Evolutionary conservation across 2,797 vertebrate genomes (phyloP).

Genomic region (Lophura swinhoii): DNA sequence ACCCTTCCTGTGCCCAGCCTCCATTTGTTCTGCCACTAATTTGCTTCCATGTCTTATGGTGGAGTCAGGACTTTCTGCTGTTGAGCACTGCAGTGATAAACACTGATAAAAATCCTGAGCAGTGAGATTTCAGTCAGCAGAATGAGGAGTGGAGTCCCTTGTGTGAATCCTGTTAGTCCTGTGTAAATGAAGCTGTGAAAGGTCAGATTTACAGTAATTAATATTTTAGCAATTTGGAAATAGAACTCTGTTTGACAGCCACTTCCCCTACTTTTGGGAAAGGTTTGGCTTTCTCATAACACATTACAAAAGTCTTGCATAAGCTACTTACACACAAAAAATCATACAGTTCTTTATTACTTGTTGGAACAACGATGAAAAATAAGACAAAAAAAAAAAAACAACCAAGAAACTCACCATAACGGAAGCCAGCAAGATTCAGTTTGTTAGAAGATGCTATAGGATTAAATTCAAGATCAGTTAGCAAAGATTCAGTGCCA

Average conservation of each 20-base stretch:
- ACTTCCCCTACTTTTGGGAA: background rate
- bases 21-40: background rate
- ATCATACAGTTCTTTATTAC: background rate
- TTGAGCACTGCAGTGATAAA: background rate
- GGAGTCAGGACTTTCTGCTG: background rate
- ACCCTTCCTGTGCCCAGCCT: background rate
- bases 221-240: background rate
- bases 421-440: background rate
- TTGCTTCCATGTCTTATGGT: background rate
- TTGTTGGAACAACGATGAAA: background rate
- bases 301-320: background rate
- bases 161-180: background rate
- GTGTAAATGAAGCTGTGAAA: background rate
- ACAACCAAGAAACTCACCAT: background rate
- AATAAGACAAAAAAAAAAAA: background rate
- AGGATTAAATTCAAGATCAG: background rate
- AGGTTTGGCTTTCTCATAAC: background rate
- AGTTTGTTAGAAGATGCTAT: background rate
- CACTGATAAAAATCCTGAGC: background rate
- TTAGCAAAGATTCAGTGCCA: background rate
- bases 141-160: rapidly evolving
- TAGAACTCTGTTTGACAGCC: rapidly evolving
- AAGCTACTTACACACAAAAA: background rate
- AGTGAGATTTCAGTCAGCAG: background rate
- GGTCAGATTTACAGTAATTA: background rate